Evolutionary conservation across 2,888 invertebrate species (phyloP).

Genomic region (Physocephala rufipes): DNA sequence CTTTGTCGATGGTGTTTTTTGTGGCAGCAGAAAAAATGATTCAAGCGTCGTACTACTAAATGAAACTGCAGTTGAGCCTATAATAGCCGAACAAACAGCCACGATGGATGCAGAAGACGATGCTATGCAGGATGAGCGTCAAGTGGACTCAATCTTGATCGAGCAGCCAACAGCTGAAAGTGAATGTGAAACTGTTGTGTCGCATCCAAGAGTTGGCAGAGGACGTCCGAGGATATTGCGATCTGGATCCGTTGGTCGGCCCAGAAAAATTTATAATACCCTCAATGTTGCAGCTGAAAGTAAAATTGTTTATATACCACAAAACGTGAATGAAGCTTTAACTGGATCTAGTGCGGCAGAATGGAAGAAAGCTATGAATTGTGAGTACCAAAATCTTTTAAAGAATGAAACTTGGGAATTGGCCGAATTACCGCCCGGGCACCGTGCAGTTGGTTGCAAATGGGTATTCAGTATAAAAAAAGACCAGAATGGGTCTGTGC

Average conservation of each 20-base stretch:
- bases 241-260: neutral
- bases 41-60: neutral
- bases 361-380: neutral
- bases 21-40: neutral
- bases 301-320: constrained; percentile 34
- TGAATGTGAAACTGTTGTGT: no score
- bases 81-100: no score
- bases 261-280: neutral
- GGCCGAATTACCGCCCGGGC: neutral
- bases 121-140: no score
- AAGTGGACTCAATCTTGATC: no score
- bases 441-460: neutral
- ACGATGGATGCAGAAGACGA: no score
- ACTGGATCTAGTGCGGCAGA: constrained; percentile 25
- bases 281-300: neutral
- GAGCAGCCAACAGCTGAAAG: no score
- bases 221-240: no score
- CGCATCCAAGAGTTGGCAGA: no score
- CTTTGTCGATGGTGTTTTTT: constrained; percentile 9
- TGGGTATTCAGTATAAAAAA: constrained; percentile 34
- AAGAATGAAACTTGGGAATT: constrained; percentile 6
- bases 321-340: constrained; percentile 36
- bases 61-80: neutral
- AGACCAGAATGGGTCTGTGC: neutral
- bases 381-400: neutral